A percentile compares a stretch with the other conserved stretches of the same genome.
phyloP scores from a whole-genome alignment of 2,888 invertebrate genomes.

The Elysia crispata region DNA sequence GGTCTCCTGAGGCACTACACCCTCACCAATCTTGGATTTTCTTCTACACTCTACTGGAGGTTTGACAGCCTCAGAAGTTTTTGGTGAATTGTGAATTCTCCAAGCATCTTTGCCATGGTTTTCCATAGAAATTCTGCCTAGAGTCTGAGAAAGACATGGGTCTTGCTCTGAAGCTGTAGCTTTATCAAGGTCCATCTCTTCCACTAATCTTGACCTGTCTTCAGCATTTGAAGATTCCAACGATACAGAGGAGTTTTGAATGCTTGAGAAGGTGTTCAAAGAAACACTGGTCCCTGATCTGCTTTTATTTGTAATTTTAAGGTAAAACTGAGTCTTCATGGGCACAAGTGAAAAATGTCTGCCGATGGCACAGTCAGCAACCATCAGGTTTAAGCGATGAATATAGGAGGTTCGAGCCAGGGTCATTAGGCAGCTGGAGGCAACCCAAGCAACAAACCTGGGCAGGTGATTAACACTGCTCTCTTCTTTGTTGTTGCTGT shows the following conservation, averaged over 20 bases:
- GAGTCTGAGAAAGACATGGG: too few species aligned
- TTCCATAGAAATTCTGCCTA: background rate
- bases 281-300: too few species aligned
- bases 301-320: background rate
- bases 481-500: background rate
- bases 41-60: background rate
- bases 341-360: slow-evolving; percentile 38
- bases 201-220: background rate
- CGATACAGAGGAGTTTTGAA: too few species aligned
- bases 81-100: too few species aligned
- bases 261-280: too few species aligned
- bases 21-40: background rate
- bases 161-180: background rate
- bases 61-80: background rate
- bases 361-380: slow-evolving; percentile 27
- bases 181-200: background rate
- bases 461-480: slow-evolving; percentile 5
- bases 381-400: slow-evolving; percentile 36
- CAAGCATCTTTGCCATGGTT: background rate
- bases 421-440: slow-evolving; percentile 38
- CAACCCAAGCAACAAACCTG: slow-evolving; percentile 38
- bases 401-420: slow-evolving; percentile 40
- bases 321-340: slow-evolving; percentile 19
- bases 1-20: background rate
- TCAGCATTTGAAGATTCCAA: too few species aligned